A percentile compares a stretch with the other conserved stretches of the same genome.
phyloP scores from a whole-genome alignment of 2,113 vertebrate genomes.

The Himantopus leucocephalus region DNA sequence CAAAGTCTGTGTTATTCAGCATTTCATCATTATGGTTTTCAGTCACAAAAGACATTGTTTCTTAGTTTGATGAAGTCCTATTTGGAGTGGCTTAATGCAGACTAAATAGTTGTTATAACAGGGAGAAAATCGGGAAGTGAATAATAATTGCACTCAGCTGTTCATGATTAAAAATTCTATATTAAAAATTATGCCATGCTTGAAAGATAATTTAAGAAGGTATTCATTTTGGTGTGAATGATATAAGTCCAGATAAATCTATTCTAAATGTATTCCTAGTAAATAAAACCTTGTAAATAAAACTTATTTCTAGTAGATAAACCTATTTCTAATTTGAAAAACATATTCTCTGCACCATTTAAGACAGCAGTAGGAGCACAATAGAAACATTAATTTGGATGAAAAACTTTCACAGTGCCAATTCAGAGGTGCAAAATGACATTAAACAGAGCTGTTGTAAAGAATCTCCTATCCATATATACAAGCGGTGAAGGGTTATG shows the following conservation, averaged over 20 bases:
- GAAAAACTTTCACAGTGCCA: not conserved
- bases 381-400: slow-evolving; percentile 43
- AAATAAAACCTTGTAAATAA: not conserved
- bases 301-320: not conserved
- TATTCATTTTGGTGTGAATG: not conserved
- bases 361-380: slow-evolving; percentile 22
- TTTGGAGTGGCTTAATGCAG: no score
- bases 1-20: no score
- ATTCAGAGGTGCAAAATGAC: slow-evolving; percentile 46
- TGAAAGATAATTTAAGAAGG: slow-evolving; percentile 11
- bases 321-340: slow-evolving; percentile 17
- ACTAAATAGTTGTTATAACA: no score
- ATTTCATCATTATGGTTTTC: no score
- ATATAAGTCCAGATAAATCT: slow-evolving; percentile 9
- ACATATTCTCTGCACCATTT: slow-evolving; percentile 7
- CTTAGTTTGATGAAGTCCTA: no score
- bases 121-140: not conserved
- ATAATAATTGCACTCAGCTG: not conserved
- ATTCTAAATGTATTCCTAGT: not conserved
- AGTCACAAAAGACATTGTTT: no score
- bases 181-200: slow-evolving; percentile 11
- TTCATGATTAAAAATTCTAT: slow-evolving; percentile 22
- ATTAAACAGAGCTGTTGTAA: not conserved
- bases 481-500: not conserved
- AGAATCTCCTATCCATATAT: not conserved